Evolutionary conservation across 1,140 invertebrate genomes (phyloP), one percentile per base, ranked within the genome.

Genomic region (Camponotus pennsylvanicus): DNA sequence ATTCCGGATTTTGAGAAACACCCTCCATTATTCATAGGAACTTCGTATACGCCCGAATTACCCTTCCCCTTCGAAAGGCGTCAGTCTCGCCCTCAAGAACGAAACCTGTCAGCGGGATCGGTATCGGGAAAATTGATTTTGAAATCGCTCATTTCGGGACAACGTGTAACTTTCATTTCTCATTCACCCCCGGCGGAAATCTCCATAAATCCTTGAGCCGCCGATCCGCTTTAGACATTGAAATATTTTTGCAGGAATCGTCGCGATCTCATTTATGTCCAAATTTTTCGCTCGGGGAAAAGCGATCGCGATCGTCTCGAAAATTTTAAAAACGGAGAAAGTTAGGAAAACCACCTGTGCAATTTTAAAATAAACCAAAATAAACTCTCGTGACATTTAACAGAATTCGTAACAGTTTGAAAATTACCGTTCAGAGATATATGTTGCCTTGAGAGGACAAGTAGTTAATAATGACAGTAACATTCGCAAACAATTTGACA

Each of bases 1-100:
- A 55, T 82, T 91, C 70, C 83, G 63, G 85, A 87, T 87, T 93
- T 94, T 92, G 91, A 92, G 91, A 92, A 93, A 94, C 92, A 92
- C 84, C 89, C 85, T 94, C 91, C 93, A 93, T 94, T 94, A 94
- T 94, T 94, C 93, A 94, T 93, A 86, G 89, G 59, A 92, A 89
- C 77, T 89, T 86, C 57, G 88, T 83, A 77, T 80, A 86, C 79
- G 91, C 91, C 91, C 89, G 89, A 90, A 93, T 92, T 90, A 90
- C 90, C 82, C 88, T 92, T 90, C 80, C 64, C 27, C 40, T 86
- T 55, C 83, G 84, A 79, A 89, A 77, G 75, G 71, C 84, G 91
- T 92, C 91, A 92, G 92, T 91, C 92, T 92, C 91, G 90, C 88
- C 90, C 87, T 87, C 83, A 82, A 88, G 15, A 69, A 69, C 64